Evolutionary conservation across 1,140 invertebrate genomes (phyloP).

Genomic region (Portunus trituberculatus): DNA sequence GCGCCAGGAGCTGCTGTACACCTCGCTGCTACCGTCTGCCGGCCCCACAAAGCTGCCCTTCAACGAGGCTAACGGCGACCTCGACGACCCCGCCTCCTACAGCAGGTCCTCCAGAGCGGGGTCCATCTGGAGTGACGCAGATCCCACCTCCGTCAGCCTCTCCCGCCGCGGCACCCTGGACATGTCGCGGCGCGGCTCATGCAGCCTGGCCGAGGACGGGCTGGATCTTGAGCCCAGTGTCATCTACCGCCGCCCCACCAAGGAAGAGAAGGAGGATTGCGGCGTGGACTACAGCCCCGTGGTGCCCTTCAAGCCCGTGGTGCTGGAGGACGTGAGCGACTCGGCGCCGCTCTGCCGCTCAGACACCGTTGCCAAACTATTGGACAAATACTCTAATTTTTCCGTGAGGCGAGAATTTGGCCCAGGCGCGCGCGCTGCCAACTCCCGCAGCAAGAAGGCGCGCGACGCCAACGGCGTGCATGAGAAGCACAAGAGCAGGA

Average conservation of each 20-base stretch:
- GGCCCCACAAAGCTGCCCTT: conserved; percentile 71
- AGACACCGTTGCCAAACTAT: conserved; percentile 74
- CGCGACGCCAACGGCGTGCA: not conserved
- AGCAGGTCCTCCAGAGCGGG: not conserved
- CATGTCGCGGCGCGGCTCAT: not conserved
- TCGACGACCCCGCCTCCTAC: conserved; percentile 40
- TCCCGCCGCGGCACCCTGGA: conserved; percentile 24
- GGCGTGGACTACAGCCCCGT: conserved; percentile 57
- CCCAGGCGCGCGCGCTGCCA: conserved; percentile 23
- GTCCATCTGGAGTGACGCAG: conserved; percentile 59
- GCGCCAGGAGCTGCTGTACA: conserved; percentile 70
- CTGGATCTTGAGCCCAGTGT: not conserved
- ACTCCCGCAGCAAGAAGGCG: not conserved
- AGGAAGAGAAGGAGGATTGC: conserved; percentile 62
- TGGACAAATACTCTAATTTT: conserved; percentile 75
- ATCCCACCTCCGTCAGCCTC: conserved; percentile 35
- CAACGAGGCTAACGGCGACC: conserved; percentile 1
- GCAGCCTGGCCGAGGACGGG: conserved; percentile 15
- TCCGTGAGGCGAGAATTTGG: conserved; percentile 71
- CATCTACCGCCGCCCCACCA: conserved; percentile 47
- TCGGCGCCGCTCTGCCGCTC: conserved; percentile 68
- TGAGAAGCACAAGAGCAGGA: not conserved
- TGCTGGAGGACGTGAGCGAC: conserved; percentile 43
- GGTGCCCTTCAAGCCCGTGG: conserved; percentile 64
- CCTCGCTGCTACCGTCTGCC: conserved; percentile 74